A percentile compares a stretch with the other conserved stretches of the same genome.
phyloP scores from a whole-genome alignment of 2,113 vertebrate genomes.

The Rhinolophus sinicus region DNA sequence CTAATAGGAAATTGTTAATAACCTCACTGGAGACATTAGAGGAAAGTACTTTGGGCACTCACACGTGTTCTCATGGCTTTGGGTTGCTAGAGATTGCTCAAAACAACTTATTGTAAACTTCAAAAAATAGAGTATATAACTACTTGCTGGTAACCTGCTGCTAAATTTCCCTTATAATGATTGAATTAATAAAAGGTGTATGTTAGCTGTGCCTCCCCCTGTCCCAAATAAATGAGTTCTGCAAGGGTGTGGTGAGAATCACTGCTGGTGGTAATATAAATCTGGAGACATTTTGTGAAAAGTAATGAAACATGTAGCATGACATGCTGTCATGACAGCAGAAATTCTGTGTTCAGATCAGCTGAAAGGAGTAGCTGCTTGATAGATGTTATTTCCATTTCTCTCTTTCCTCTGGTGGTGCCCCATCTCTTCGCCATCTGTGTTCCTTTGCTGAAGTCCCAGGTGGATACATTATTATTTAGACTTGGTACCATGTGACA shows the following conservation, averaged over 20 bases:
- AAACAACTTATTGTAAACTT: conserved; percentile 74
- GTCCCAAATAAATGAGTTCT: neutral
- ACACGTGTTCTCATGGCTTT: conserved; percentile 73
- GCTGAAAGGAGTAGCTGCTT: neutral
- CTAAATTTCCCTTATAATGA: conserved; percentile 67
- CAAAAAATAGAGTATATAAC: conserved; percentile 55
- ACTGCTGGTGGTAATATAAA: neutral
- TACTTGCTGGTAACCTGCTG: conserved; percentile 27
- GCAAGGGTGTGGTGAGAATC: neutral
- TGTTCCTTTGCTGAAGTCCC: neutral
- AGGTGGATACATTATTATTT: neutral
- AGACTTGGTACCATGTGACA: neutral
- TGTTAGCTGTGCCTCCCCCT: conserved; percentile 29
- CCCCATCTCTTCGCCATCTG: fast-evolving
- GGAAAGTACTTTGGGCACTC: conserved; percentile 41
- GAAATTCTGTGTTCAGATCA: neutral
- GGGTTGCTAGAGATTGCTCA: conserved; percentile 68
- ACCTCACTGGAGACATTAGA: conserved; percentile 60
- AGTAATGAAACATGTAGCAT: neutral
- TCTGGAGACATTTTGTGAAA: neutral
- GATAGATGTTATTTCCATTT: neutral
- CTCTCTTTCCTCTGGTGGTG: neutral
- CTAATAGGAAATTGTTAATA: conserved; percentile 74
- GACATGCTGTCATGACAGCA: neutral
- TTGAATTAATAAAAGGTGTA: conserved; percentile 73